Conservation (phyloP, 2,888 invertebrate genomes). For the Lycocerus yunnanus region DNA sequence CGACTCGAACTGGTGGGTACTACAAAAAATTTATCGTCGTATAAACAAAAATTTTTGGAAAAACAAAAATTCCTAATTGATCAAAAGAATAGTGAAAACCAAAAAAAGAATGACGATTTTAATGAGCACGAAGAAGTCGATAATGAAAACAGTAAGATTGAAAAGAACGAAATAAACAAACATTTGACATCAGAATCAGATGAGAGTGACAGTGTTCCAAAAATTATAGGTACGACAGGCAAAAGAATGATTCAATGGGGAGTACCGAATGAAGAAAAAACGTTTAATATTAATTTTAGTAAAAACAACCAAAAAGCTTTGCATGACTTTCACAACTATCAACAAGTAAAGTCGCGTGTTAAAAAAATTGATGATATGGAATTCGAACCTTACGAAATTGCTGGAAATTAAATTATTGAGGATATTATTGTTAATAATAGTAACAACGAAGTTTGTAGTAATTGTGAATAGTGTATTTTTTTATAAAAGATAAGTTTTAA, state of each 20-base stretch:
- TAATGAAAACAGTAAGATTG: slow-evolving; percentile 4
- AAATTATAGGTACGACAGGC: slow-evolving; percentile 54
- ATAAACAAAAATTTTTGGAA: slow-evolving; percentile 39
- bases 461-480: neutral
- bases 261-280: slow-evolving; percentile 35
- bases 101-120: slow-evolving; percentile 53
- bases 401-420: slow-evolving; percentile 31
- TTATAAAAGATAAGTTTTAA: neutral
- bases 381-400: slow-evolving; percentile 65
- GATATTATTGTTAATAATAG: neutral
- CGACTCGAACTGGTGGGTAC: slow-evolving; percentile 79
- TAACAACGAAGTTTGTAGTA: neutral
- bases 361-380: slow-evolving; percentile 82
- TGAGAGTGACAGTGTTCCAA: slow-evolving; percentile 46
- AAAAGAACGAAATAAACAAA: slow-evolving; percentile 15
- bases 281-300: slow-evolving; percentile 33
- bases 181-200: neutral
- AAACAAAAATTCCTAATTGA: slow-evolving; percentile 50
- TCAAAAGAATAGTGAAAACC: slow-evolving; percentile 66
- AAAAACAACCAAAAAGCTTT: slow-evolving; percentile 40
- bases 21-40: slow-evolving; percentile 58
- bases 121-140: slow-evolving; percentile 34
- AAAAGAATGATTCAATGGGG: slow-evolving; percentile 36
- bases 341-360: slow-evolving; percentile 61
- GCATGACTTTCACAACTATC: slow-evolving; percentile 53